Evolutionary conservation across 2,888 invertebrate genomes (phyloP).

Genomic region (Pegoplata infirma): DNA sequence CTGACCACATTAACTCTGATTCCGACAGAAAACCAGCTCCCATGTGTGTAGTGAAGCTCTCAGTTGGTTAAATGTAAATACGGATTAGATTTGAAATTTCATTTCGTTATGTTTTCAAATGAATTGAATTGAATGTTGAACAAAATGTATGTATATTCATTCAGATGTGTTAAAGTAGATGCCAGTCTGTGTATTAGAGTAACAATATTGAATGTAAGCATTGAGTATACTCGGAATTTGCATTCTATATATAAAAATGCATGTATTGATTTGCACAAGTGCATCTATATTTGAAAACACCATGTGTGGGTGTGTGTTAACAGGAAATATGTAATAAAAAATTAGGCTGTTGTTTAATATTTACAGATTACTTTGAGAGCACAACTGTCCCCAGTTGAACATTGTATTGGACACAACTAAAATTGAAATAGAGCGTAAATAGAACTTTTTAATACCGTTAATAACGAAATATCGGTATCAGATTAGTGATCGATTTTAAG

Average conservation of each 20-base stretch:
- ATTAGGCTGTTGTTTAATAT: conserved; percentile 18
- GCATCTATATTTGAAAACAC: no score
- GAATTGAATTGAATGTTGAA: not conserved
- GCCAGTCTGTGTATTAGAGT: not conserved
- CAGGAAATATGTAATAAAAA: conserved; percentile 20
- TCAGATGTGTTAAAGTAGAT: no score
- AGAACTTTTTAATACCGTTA: no score
- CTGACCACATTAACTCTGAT: conserved; percentile 28
- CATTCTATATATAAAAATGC: no score
- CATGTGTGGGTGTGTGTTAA: no score
- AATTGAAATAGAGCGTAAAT: no score
- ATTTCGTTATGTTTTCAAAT: conserved; percentile 20
- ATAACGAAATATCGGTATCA: no score
- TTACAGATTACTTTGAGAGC: not conserved
- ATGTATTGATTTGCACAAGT: not conserved
- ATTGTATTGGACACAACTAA: no score
- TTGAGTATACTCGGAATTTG: no score
- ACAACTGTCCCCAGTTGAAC: no score
- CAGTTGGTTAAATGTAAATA: conserved; percentile 28
- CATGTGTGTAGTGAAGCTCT: conserved; percentile 15
- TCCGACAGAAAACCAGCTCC: not conserved
- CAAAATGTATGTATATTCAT: not conserved
- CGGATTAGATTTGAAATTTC: conserved; percentile 26
- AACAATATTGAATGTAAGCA: conserved; percentile 14
- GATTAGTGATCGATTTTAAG: no score